Percentiles rank a stretch among this genome's conserved stretches.
Evolutionary conservation across 2,888 invertebrate species (phyloP).

Genomic region (Netelia melanura): DNA sequence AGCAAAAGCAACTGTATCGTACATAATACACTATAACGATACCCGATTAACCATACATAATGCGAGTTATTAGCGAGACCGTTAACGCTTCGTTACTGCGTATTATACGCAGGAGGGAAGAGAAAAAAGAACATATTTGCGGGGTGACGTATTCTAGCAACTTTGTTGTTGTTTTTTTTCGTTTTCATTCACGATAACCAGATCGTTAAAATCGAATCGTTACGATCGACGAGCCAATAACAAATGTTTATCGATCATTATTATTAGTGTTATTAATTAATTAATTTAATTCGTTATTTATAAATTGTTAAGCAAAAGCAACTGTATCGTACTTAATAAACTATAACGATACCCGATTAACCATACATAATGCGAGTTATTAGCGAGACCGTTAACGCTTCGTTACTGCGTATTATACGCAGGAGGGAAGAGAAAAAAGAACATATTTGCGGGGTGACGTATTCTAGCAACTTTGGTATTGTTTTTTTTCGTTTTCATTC

Average conservation of each 20-base stretch:
- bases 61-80: conserved; percentile 68
- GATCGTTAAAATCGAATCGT: not conserved
- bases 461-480: not conserved
- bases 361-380: conserved; percentile 68
- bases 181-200: no score
- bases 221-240: no score
- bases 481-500: not conserved
- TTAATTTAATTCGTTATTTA: no score
- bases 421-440: not conserved
- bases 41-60: conserved; percentile 65
- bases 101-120: conserved; percentile 30
- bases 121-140: not conserved
- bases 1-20: conserved; percentile 59
- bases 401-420: conserved; percentile 50
- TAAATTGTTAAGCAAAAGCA: not conserved
- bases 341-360: conserved; percentile 61
- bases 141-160: not conserved
- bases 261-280: no score
- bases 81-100: conserved; percentile 63
- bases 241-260: no score
- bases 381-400: conserved; percentile 66
- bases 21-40: conserved; percentile 40
- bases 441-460: not conserved
- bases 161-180: not conserved
- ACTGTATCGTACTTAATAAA: conserved; percentile 48